These are phyloP conservation scores for Hirtodrosophila alboralis DNA, from an alignment of 2,888 invertebrate genomes.

Conservation along the genomic window DNA sequence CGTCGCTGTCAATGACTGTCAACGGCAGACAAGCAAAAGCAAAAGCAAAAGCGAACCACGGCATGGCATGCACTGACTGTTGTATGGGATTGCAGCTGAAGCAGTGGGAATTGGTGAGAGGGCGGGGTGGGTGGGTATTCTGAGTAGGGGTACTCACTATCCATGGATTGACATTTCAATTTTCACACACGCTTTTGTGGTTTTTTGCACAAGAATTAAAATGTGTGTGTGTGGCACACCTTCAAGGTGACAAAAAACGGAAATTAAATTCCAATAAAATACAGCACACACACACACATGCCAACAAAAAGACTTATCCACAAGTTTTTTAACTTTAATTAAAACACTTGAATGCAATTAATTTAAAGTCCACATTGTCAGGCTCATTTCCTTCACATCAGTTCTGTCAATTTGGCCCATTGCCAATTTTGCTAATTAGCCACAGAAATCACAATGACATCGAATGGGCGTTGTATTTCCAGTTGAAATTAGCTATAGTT, in stretches of 20 bases:
- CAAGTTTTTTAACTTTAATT: slow-evolving; percentile 37
- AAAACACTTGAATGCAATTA: slow-evolving; percentile 38
- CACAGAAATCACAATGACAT: slow-evolving; percentile 48
- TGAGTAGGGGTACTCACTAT: slow-evolving; percentile 1
- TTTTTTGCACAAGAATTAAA: slow-evolving; percentile 40
- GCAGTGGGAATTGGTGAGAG: not conserved
- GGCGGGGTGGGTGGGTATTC: not conserved
- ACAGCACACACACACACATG: slow-evolving; percentile 16
- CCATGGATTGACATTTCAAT: slow-evolving; percentile 62
- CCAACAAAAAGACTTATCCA: not conserved
- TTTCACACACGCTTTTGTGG: slow-evolving; percentile 62
- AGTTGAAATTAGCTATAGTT: slow-evolving; percentile 21
- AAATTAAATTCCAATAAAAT: slow-evolving; percentile 73
- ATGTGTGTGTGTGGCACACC: slow-evolving; percentile 32
- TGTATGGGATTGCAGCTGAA: slow-evolving; percentile 14
- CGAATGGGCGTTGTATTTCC: slow-evolving; percentile 52
- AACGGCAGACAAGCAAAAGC: slow-evolving; percentile 58
- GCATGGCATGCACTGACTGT: slow-evolving; percentile 44
- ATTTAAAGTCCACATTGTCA: slow-evolving; percentile 34
- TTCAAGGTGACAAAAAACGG: slow-evolving; percentile 51
- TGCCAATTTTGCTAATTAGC: slow-evolving; percentile 50
- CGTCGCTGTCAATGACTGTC: slow-evolving; percentile 73
- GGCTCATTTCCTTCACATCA: slow-evolving; percentile 22
- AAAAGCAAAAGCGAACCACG: slow-evolving; percentile 64
- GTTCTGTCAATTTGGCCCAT: slow-evolving; percentile 14